Evolutionary conservation across 2,888 invertebrate genomes (phyloP).

Genomic region (Leptopilina drosophilae): DNA sequence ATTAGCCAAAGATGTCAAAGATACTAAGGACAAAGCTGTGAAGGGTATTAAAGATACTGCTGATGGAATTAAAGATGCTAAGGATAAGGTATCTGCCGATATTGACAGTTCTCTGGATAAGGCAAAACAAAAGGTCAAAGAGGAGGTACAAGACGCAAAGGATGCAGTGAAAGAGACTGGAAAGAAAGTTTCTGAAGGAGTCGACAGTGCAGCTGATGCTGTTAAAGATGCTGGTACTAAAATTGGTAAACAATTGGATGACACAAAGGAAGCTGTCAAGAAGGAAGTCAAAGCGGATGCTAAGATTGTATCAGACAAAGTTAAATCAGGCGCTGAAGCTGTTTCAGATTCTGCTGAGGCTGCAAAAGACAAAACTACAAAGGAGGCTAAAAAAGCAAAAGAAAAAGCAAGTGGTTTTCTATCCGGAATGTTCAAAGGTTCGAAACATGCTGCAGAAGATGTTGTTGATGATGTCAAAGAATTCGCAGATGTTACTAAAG

Average conservation of each 20-base stretch:
- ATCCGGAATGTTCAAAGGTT: constrained; percentile 55
- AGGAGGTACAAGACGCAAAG: constrained; percentile 35
- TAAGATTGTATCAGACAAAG: constrained; percentile 57
- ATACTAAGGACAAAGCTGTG: constrained; percentile 46
- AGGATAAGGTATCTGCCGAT: constrained; percentile 45
- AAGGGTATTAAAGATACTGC: constrained; percentile 32
- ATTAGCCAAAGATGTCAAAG: constrained; percentile 56
- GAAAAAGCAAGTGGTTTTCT: constrained; percentile 61
- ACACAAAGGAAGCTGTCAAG: constrained; percentile 9
- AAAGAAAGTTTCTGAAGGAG: constrained; percentile 27
- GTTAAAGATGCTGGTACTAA: constrained; percentile 37
- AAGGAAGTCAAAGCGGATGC: constrained; percentile 46
- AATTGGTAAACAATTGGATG: not conserved
- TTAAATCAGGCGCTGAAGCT: constrained; percentile 48
- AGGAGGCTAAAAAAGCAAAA: constrained; percentile 60
- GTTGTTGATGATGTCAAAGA: constrained; percentile 44
- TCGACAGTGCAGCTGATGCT: constrained; percentile 26
- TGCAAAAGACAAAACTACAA: constrained; percentile 52
- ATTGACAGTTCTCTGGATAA: constrained; percentile 41
- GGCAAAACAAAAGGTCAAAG: constrained; percentile 37
- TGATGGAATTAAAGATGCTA: constrained; percentile 42
- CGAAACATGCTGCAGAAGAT: constrained; percentile 47
- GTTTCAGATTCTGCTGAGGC: constrained; percentile 48
- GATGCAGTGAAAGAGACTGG: not conserved
- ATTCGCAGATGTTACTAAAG: constrained; percentile 45